These are phyloP conservation scores for Agrotis exclamationis DNA, from an alignment of 2,888 invertebrate species.

Conservation along the genomic window DNA sequence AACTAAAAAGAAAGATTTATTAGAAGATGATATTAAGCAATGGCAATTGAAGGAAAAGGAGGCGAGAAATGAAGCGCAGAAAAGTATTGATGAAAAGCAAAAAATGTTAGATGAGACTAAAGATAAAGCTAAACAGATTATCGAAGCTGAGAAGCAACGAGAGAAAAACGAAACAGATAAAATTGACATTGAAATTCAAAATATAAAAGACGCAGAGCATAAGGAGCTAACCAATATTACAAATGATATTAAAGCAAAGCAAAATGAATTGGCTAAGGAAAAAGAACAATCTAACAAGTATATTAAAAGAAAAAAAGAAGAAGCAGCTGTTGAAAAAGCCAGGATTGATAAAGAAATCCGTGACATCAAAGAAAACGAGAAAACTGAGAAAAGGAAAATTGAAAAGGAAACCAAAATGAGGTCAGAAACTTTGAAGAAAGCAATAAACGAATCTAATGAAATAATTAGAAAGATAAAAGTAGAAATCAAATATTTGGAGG, in stretches of 20 bases:
- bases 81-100: slow-evolving; percentile 2
- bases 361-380: slow-evolving; percentile 13
- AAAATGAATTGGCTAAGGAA: neutral
- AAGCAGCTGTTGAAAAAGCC: neutral
- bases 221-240: neutral
- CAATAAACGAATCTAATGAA: neutral
- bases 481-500: slow-evolving; percentile 14
- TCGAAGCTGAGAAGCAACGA: slow-evolving; percentile 9
- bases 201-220: slow-evolving; percentile 14
- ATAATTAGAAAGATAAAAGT: slow-evolving; percentile 21
- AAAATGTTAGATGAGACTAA: neutral
- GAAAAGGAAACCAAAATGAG: slow-evolving; percentile 18
- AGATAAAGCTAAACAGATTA: slow-evolving; percentile 12
- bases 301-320: neutral
- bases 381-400: neutral
- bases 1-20: neutral
- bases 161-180: neutral
- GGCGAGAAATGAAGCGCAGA: neutral
- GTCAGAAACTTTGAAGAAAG: slow-evolving; percentile 7
- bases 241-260: slow-evolving; percentile 15
- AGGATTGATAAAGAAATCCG: slow-evolving; percentile 23
- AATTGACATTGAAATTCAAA: slow-evolving; percentile 24
- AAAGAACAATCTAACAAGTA: slow-evolving; percentile 27
- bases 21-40: neutral
- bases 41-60: slow-evolving; percentile 18